Conservation (phyloP, 2,797 vertebrate species). For the Hypotaenidia okinawae region DNA sequence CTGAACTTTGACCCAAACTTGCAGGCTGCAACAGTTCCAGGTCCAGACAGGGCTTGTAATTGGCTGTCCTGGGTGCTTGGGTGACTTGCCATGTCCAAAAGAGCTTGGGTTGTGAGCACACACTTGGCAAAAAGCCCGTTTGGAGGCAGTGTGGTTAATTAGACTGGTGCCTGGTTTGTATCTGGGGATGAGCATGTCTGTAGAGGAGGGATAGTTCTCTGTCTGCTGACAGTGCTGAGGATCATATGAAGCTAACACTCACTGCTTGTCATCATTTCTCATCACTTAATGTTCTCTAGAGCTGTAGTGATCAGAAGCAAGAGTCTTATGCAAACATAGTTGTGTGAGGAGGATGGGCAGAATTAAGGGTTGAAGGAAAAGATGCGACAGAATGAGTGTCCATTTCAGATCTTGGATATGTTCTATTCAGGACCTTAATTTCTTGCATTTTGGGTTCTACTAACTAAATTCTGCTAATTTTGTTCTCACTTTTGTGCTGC, state of each 20-base stretch:
- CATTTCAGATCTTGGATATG: background rate
- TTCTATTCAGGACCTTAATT: background rate
- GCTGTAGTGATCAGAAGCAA: background rate
- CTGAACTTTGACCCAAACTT: background rate
- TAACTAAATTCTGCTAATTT: background rate
- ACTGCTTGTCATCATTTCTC: fast-evolving
- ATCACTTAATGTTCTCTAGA: background rate
- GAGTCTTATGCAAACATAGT: no score
- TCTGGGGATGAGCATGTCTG: background rate
- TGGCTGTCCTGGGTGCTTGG: background rate
- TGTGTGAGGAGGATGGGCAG: background rate
- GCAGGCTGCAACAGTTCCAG: background rate
- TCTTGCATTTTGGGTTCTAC: background rate
- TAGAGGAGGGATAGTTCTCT: background rate
- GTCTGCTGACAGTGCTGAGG: background rate
- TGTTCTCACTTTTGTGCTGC: background rate
- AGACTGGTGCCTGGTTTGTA: background rate
- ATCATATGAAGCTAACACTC: background rate
- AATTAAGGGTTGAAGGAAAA: background rate
- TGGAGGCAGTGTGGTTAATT: background rate
- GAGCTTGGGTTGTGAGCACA: background rate
- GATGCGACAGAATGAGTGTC: background rate
- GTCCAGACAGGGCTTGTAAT: background rate
- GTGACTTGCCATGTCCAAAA: background rate
- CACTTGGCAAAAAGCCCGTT: background rate